Conservation (phyloP, 2,888 invertebrate genomes). For the Zele albiditarsus region DNA sequence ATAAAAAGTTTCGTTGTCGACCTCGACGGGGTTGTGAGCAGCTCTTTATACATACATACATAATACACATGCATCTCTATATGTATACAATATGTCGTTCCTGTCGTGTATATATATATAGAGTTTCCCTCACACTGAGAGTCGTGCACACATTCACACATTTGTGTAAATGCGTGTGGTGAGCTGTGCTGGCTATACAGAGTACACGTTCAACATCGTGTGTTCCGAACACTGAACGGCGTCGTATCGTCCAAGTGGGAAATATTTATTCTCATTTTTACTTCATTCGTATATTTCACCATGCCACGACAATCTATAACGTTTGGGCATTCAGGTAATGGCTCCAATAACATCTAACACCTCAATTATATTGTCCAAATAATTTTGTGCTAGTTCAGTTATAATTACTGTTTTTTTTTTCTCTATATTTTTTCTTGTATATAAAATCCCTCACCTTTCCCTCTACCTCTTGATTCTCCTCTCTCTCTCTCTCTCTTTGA, state of each 20-base stretch:
- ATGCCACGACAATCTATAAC: constrained; percentile 9
- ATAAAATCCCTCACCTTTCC: background rate
- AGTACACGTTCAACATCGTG: constrained; percentile 9
- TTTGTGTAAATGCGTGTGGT: constrained; percentile 9
- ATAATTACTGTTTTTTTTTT: background rate
- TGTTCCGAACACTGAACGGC: constrained; percentile 11
- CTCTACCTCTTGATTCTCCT: background rate
- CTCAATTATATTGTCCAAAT: background rate
- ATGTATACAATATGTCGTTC: constrained; percentile 5
- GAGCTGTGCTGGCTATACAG: constrained; percentile 3
- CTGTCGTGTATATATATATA: constrained; percentile 4
- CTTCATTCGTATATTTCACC: background rate
- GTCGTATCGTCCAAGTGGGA: constrained; percentile 5
- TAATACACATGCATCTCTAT: background rate
- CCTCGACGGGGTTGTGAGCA: constrained; percentile 35
- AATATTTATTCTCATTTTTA: constrained; percentile 3
- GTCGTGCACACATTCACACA: background rate
- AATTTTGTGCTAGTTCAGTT: background rate
- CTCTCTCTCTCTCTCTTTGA: background rate
- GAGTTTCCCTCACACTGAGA: background rate
- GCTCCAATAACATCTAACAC: background rate
- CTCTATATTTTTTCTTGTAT: background rate
- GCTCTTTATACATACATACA: constrained; percentile 4
- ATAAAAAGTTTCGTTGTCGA: constrained; percentile 20
- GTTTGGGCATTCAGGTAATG: background rate